These are phyloP conservation scores for Lithosia quadra DNA, from an alignment of 2,888 invertebrate genomes.

Conservation along the genomic window DNA sequence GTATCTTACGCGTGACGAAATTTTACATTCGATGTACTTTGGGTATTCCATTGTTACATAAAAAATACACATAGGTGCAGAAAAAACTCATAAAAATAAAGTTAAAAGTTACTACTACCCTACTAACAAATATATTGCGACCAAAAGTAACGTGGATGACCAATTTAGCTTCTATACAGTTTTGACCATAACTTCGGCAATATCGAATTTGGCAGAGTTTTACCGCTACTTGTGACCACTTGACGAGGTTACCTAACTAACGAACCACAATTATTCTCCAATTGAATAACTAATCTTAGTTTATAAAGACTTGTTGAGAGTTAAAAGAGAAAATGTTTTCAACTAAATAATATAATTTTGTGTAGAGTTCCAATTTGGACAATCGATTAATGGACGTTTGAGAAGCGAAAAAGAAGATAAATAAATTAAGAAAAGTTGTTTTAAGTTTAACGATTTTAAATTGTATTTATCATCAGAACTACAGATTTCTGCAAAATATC, in stretches of 20 bases:
- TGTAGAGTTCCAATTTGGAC: constrained; percentile 43
- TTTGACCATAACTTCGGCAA: constrained; percentile 38
- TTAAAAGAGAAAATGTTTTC: constrained; percentile 43
- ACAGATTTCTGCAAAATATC: too few species aligned
- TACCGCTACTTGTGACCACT: constrained; percentile 39
- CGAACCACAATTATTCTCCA: constrained; percentile 31
- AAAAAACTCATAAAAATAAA: background rate
- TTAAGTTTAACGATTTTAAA: too few species aligned
- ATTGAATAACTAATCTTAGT: constrained; percentile 48
- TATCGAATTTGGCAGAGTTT: constrained; percentile 42
- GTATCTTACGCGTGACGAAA: too few species aligned
- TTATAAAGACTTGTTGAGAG: constrained; percentile 36
- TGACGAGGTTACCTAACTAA: constrained; percentile 39
- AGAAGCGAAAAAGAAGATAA: too few species aligned
- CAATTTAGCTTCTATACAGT: constrained; percentile 46
- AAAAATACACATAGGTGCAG: background rate
- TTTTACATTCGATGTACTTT: too few species aligned
- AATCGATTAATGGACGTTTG: too few species aligned
- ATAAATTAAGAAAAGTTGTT: too few species aligned
- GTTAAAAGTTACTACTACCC: background rate
- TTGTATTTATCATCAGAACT: too few species aligned
- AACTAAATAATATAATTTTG: constrained; percentile 46
- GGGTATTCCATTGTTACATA: background rate
- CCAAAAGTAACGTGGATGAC: constrained; percentile 43
- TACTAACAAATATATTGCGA: constrained; percentile 30